Evolutionary conservation across 1,140 invertebrate genomes (phyloP).

Genomic region (Helicoverpa zea): DNA sequence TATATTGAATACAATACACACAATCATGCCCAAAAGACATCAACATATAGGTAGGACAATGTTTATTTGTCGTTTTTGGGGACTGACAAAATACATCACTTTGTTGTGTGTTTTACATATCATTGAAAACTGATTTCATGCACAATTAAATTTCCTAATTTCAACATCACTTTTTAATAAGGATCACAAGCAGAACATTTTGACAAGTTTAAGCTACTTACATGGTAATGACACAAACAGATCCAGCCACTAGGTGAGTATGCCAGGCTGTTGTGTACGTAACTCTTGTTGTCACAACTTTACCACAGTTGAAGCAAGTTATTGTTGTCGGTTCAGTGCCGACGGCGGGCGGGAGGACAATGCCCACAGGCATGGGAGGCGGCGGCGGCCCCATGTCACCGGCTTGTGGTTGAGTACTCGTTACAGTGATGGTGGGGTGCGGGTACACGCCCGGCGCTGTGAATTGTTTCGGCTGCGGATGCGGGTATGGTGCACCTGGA

Average conservation of each 20-base stretch:
- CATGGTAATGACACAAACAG: slow-evolving; percentile 81
- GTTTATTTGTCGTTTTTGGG: too few species aligned
- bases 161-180: too few species aligned
- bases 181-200: not conserved
- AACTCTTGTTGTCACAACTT: slow-evolving; percentile 81
- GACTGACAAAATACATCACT: too few species aligned
- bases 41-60: too few species aligned
- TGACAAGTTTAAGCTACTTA: slow-evolving; percentile 61
- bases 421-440: slow-evolving; percentile 67
- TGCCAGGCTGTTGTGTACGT: slow-evolving; percentile 82
- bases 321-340: slow-evolving; percentile 79
- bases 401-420: slow-evolving; percentile 65
- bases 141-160: too few species aligned
- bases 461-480: slow-evolving; percentile 76
- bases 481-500: slow-evolving; percentile 53
- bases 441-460: slow-evolving; percentile 78
- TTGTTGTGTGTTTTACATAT: too few species aligned
- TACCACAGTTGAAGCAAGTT: slow-evolving; percentile 79
- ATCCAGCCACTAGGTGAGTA: slow-evolving; percentile 81
- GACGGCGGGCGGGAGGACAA: slow-evolving; percentile 74
- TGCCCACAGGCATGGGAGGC: slow-evolving; percentile 69
- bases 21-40: too few species aligned
- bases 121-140: too few species aligned
- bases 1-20: not conserved
- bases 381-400: slow-evolving; percentile 62